Percentiles rank a stretch among this genome's conserved stretches.
Conservation (phyloP, 2,113 vertebrate species). For the Hemichromis elongatus region DNA sequence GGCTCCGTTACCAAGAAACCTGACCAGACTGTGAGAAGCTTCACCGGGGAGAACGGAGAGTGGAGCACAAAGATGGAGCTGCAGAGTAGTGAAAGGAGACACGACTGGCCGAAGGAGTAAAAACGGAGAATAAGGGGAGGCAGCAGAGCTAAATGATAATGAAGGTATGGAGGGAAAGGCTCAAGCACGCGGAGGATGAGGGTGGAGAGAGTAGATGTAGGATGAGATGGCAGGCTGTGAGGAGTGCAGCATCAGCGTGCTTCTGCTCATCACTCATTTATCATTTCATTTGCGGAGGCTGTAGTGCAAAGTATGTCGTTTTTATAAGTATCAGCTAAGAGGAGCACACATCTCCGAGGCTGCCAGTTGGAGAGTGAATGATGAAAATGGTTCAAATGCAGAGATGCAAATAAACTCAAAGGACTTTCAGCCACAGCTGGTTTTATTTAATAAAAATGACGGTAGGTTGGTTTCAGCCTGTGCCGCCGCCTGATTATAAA, state of each 20-base stretch:
- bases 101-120: not conserved
- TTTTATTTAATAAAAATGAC: not conserved
- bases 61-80: not conserved
- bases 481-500: not conserved
- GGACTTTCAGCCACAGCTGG: not conserved
- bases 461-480: not conserved
- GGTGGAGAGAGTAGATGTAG: not conserved
- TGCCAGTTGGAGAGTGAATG: not conserved
- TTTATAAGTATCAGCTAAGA: constrained; percentile 6
- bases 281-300: constrained; percentile 44
- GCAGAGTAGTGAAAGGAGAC: not conserved
- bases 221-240: not conserved
- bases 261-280: constrained; percentile 47
- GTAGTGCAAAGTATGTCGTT: constrained; percentile 13
- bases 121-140: not conserved
- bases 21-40: not conserved
- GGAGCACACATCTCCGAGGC: not conserved
- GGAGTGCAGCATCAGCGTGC: constrained; percentile 53
- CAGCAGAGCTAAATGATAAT: not conserved
- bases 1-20: constrained; percentile 5
- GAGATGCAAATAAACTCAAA: not conserved
- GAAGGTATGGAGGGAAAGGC: not conserved
- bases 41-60: not conserved
- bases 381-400: not conserved
- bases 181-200: not conserved